Base-by-base conservation (phyloP, 2,888 invertebrate species). In the Yponomeuta evonymella region DNA sequence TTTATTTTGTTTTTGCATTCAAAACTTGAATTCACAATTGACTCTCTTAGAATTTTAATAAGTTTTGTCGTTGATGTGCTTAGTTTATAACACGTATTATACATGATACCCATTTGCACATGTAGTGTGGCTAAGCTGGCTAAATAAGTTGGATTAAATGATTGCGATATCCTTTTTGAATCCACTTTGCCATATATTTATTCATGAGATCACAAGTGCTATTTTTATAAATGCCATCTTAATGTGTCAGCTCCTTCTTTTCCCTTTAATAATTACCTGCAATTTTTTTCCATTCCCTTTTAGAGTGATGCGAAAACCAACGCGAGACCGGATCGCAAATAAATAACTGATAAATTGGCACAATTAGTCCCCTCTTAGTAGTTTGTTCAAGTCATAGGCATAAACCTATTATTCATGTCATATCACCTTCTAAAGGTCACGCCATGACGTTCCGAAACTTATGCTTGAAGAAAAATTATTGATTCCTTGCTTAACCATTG, bases 271-370 rank as follows among this genome's bases (percentile, higher is more conserved):
- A 58, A 58, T 43, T 43, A 15, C 51, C 51, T 58, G 12, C 12
- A 58, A 15, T 58, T 67, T 67, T 23, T 36, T 48, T n/a, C 23
- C 43, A 48, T 67, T 67, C 15, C 48, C 36, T 48, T 67, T 48
- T 43, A 43, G 23, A 67, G 67, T 48, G 36, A 33, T n/a, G 67
- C 67, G 33, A 67, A 67, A 67, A 67, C 36, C n/a, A 48, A 11
- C 67, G n/a, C 29, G 58, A 51, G 69, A 30, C 30, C 68, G 48
- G 67, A 36, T 33, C 69, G 51, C 48, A 30, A 69, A 69, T 29
- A 69, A 69, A 58, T 67, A 15, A 48, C 58, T 69, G 69, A 58
- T 69, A 69, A 69, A 69, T 69, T 69, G 69, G 69, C n/a, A 29
- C 58, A 69, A 69, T 69, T 69, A 58, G 30, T 64, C 43, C 43